phyloP scores from a whole-genome alignment of 2,113 vertebrate species.

The Eolophus roseicapilla region DNA sequence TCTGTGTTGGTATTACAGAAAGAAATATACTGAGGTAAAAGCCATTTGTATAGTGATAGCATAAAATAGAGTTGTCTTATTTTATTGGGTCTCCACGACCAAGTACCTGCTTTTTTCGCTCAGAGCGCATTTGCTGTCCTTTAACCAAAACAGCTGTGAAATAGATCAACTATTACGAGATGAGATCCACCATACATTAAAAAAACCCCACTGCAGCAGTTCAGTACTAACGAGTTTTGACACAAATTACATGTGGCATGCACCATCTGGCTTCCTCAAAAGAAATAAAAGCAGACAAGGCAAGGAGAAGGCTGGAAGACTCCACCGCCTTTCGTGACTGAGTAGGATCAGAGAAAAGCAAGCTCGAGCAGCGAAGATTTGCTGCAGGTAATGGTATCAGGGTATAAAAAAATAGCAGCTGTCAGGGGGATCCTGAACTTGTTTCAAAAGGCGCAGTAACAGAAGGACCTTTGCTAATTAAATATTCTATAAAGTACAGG shows the following conservation, averaged over 20 bases:
- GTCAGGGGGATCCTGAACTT: conserved; percentile 43
- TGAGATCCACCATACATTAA: background rate
- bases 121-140: background rate
- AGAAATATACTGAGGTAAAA: background rate
- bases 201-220: background rate
- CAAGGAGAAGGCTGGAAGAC: conserved; percentile 8
- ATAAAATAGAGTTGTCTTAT: conserved; percentile 7
- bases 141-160: conserved; percentile 27
- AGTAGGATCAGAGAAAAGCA: conserved; percentile 51
- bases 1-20: fast-evolving
- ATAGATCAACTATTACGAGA: background rate
- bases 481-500: conserved; percentile 31
- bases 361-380: conserved; percentile 54
- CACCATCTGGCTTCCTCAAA: conserved; percentile 60
- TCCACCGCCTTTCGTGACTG: conserved; percentile 25
- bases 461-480: conserved; percentile 46
- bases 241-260: conserved; percentile 57
- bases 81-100: background rate
- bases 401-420: conserved; percentile 56
- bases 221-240: conserved; percentile 54
- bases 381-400: conserved; percentile 63
- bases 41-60: background rate
- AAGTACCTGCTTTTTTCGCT: background rate
- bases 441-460: conserved; percentile 26
- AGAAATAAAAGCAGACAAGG: background rate